A percentile compares a stretch with the other conserved stretches of the same genome.
phyloP scores from a whole-genome alignment of 2,113 vertebrate genomes.

The Bos indicus region DNA sequence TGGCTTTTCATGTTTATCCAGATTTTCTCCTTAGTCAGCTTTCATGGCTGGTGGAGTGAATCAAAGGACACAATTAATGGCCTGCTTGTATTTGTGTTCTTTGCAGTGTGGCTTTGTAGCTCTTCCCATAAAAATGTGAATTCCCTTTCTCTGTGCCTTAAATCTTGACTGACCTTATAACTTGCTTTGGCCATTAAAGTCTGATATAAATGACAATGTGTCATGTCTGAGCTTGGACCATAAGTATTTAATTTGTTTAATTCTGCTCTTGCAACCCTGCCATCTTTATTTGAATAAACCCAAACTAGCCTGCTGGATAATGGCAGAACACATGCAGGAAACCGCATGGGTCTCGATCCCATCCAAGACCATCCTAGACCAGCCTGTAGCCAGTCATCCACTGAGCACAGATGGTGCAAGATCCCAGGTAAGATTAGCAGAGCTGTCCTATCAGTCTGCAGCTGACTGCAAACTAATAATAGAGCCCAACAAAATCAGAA shows the following conservation, averaged over 20 bases:
- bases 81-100: not conserved
- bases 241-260: not conserved
- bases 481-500: not conserved
- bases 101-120: not conserved
- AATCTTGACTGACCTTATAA: not conserved
- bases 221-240: not conserved
- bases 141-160: not conserved
- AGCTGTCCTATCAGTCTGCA: not conserved
- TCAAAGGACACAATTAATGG: not conserved
- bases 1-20: not conserved
- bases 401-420: not conserved
- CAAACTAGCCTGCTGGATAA: not conserved
- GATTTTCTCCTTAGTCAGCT: not conserved
- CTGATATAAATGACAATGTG: not conserved
- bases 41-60: not conserved
- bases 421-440: not conserved
- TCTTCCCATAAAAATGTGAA: not conserved
- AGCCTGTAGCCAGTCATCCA: not conserved
- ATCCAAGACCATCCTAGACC: not conserved
- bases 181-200: not conserved
- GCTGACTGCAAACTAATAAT: not conserved
- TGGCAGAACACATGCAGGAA: not conserved
- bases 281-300: not conserved
- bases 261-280: not conserved
- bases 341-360: accelerated